Conservation (phyloP, 2,797 vertebrate genomes). For the Rhincodon typus region DNA sequence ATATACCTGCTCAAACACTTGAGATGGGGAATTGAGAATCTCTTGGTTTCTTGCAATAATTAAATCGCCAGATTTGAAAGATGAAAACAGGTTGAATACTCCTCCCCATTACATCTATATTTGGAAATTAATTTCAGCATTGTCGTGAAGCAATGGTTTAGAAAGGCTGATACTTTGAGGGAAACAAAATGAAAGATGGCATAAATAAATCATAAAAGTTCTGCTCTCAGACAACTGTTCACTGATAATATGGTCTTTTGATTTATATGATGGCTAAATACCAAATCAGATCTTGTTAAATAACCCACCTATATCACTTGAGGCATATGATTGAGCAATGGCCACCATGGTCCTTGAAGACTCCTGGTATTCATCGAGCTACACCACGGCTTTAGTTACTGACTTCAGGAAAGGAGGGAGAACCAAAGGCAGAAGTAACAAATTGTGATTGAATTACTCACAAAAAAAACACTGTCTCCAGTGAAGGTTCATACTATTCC, state of each 20-base stretch:
- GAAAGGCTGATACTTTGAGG: not conserved
- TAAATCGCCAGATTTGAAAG: not conserved
- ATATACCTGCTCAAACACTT: not conserved
- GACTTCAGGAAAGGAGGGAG: not conserved
- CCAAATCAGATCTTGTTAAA: not conserved
- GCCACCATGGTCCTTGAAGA: not conserved
- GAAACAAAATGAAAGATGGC: not conserved
- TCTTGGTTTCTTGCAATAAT: not conserved
- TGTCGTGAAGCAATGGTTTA: not conserved
- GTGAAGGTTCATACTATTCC: not conserved
- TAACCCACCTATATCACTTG: not conserved
- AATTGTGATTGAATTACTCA: not conserved
- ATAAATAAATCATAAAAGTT: not conserved
- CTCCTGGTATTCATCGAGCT: not conserved
- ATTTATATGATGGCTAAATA: not conserved
- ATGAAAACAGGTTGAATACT: not conserved
- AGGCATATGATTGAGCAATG: not conserved
- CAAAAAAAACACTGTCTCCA: not conserved
- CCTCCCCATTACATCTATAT: not conserved
- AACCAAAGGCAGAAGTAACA: not conserved
- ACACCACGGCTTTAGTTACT: not conserved
- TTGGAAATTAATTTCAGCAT: not conserved
- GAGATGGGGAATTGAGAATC: not conserved
- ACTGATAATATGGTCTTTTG: not conserved
- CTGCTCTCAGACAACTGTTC: not conserved